Conservation (phyloP, 1,140 invertebrate species). For the Procambarus virginalis region DNA sequence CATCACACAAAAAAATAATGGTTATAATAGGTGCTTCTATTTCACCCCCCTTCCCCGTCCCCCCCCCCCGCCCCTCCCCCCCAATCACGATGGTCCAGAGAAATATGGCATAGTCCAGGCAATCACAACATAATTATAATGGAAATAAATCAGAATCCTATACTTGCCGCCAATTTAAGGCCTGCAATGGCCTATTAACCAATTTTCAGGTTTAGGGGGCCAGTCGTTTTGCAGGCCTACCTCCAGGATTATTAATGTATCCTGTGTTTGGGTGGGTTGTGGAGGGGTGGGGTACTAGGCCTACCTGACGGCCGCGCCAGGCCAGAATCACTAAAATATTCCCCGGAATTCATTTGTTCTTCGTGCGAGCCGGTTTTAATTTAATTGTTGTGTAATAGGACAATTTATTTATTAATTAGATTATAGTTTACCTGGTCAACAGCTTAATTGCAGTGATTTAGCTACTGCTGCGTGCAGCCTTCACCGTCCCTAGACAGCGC, state of each 20-base stretch:
- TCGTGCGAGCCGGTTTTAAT: background rate
- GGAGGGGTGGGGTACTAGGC: background rate
- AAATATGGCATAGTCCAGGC: slow-evolving; percentile 10
- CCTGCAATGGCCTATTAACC: slow-evolving; percentile 47
- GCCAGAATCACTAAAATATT: background rate
- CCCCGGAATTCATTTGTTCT: background rate
- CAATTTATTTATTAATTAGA: background rate
- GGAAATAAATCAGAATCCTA: slow-evolving; percentile 35
- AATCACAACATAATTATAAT: slow-evolving; percentile 56
- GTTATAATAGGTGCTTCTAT: background rate
- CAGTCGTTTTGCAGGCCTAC: slow-evolving; percentile 39
- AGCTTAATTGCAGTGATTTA: no score
- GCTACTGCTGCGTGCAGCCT: no score
- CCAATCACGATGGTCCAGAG: background rate
- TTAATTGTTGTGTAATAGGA: background rate
- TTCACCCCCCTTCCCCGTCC: no score
- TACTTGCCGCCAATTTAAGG: slow-evolving; percentile 31
- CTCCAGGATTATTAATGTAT: slow-evolving; percentile 44
- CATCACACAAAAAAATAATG: background rate
- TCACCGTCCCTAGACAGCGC: no score
- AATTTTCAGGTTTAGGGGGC: slow-evolving; percentile 32
- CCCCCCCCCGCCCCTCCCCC: background rate
- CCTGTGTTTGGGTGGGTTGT: slow-evolving; percentile 1
- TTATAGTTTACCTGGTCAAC: background rate
- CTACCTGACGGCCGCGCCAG: background rate